Conservation (phyloP, 37 sponge, comb jelly and placozoan species). For the Halisarca cf. caerulea region DNA sequence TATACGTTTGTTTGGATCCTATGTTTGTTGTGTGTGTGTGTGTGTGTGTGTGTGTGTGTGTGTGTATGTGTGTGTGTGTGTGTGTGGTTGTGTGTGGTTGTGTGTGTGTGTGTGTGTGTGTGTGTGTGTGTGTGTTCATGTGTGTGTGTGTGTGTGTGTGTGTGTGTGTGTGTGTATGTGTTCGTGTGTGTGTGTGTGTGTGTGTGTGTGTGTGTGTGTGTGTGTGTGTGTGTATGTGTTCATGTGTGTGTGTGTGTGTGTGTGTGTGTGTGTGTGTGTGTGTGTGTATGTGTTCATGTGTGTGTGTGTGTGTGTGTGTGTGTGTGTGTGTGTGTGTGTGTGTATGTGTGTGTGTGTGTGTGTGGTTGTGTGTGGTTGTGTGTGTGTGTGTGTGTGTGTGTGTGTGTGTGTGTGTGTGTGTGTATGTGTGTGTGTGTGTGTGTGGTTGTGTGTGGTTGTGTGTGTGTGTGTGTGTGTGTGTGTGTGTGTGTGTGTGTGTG, state of each 20-base stretch:
- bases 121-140: slow-evolving; percentile 33
- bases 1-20: slow-evolving; percentile 14
- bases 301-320: too few relatives aligned
- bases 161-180: slow-evolving; percentile 34
- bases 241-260: neutral
- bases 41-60: slow-evolving; percentile 47
- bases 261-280: neutral
- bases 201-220: slow-evolving; percentile 23
- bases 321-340: too few relatives aligned
- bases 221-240: slow-evolving; percentile 22
- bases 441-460: too few relatives aligned
- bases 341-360: too few relatives aligned
- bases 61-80: slow-evolving; percentile 20
- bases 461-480: too few relatives aligned
- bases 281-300: too few relatives aligned
- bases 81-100: slow-evolving; percentile 8
- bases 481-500: too few relatives aligned
- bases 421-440: too few relatives aligned
- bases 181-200: slow-evolving; percentile 20
- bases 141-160: slow-evolving; percentile 45
- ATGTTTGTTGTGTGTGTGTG: slow-evolving; percentile 21
- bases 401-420: too few relatives aligned
- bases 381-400: too few relatives aligned
- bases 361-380: too few relatives aligned
- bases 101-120: slow-evolving; percentile 35